Base-by-base conservation (phyloP, 2,113 vertebrate genomes). In the Prunella fulvescens region DNA sequence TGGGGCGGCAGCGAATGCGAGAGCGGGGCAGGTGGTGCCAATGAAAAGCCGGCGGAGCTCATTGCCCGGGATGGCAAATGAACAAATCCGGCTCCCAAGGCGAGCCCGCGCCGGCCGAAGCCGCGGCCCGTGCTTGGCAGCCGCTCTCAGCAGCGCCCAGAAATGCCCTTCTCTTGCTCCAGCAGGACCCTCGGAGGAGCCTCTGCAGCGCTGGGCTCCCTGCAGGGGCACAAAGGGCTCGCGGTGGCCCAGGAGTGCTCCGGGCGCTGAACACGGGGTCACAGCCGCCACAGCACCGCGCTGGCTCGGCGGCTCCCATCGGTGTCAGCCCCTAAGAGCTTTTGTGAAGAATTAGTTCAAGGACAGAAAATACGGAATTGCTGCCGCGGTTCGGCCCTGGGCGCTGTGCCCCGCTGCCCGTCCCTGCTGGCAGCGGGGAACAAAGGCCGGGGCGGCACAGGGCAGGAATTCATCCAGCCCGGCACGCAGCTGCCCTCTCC, bases 401-500 rank as follows among this genome's bases (percentile, higher is more conserved):
- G 44, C 3, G 11, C 82, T 69, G 29, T 47, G 22, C 10, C 45
- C 45, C 24, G 65, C 82, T 57, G 50, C 64, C 50, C 4, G 5
- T 20, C 70, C 50, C 76, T 25, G 69, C 74, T 9, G 70, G 47
- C 92, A 74, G 28, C 20, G 76, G 9, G 4, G 22, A 95, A 95
- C 96, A 97, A 96, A 96, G 86, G 86, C 80, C 3, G 37, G 18
- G 53, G 37, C 42, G 81, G 92, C 51, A 5, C 67, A 39, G 86
- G 90, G 83, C 96, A 29, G 86, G 25, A 20, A 94, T 81, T 88
- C 86, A 81, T 42, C 39, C 71, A 6, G n/a, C 86, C 73, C 50
- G 20, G 79, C 90, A 23, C 10, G 22, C 93, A 94, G 92, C 95
- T 80, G 83, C 93, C 93, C 90, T 31, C 67, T 61, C 87, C 92